phyloP scores from a whole-genome alignment of 2,113 vertebrate species.

The Malurus elegans region DNA sequence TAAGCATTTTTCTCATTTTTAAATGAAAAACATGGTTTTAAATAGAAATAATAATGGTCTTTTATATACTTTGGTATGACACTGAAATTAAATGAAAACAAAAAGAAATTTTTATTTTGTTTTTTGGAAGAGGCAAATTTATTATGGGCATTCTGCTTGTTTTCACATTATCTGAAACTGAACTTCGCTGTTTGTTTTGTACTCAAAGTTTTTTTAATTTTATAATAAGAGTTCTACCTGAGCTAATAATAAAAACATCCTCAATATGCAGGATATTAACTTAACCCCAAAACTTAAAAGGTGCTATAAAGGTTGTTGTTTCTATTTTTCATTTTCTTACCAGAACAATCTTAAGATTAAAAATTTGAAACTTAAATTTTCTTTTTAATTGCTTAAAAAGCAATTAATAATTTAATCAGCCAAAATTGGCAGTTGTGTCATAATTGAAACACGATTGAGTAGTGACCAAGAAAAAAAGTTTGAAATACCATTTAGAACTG shows the following conservation, averaged over 20 bases:
- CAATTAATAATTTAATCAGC: neutral
- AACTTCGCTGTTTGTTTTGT: neutral
- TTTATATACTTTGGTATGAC: neutral
- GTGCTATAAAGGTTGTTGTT: neutral
- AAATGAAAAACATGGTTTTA: rapidly evolving
- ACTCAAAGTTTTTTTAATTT: neutral
- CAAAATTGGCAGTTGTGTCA: neutral
- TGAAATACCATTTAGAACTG: neutral
- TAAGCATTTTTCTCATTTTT: neutral
- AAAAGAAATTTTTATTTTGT: neutral
- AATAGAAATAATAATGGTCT: neutral
- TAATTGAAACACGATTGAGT: neutral
- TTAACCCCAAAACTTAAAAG: neutral
- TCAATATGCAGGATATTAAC: neutral
- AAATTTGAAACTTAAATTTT: neutral
- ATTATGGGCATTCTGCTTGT: neutral
- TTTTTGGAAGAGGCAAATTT: neutral
- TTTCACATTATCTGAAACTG: neutral
- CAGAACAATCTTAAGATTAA: neutral
- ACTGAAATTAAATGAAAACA: neutral
- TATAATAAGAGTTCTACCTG: neutral
- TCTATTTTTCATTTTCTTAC: neutral
- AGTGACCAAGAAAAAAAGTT: neutral
- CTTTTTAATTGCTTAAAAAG: neutral
- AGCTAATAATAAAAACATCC: neutral